These are phyloP conservation scores for Osmoderma eremita DNA, from an alignment of 2,888 invertebrate genomes.

Conservation along the genomic window DNA sequence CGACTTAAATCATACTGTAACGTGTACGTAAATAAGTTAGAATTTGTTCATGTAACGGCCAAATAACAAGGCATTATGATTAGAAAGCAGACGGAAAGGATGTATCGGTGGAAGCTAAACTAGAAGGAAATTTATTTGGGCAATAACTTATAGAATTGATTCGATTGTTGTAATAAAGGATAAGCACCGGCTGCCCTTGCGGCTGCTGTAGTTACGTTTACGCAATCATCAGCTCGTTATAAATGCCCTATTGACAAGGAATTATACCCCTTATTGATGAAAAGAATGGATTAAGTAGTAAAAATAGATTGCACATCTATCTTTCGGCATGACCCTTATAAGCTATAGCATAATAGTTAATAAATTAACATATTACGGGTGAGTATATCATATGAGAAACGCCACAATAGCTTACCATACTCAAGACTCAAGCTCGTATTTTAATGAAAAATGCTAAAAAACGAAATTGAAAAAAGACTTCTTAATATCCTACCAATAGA, in stretches of 20 bases:
- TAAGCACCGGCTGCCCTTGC: neutral
- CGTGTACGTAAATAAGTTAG: conserved; percentile 23
- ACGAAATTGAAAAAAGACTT: too few relatives aligned
- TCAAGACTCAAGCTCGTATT: too few relatives aligned
- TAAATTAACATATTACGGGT: neutral
- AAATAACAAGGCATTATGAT: conserved; percentile 16
- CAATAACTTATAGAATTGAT: conserved; percentile 14
- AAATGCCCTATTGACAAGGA: conserved; percentile 1
- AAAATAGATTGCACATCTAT: conserved; percentile 1
- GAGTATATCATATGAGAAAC: neutral
- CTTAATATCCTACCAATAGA: too few relatives aligned
- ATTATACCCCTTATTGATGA: conserved; percentile 4
- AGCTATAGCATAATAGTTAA: too few relatives aligned
- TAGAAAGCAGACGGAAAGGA: conserved; percentile 20
- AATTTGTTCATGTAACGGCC: conserved; percentile 10
- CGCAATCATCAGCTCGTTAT: conserved; percentile 11
- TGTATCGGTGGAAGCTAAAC: conserved; percentile 16
- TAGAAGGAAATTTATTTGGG: conserved; percentile 23
- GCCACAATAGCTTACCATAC: too few relatives aligned
- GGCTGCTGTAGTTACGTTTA: conserved; percentile 5
- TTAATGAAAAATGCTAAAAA: too few relatives aligned
- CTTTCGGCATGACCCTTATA: neutral
- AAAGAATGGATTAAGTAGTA: conserved; percentile 16
- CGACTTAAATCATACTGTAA: conserved; percentile 33
- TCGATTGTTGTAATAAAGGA: conserved; percentile 12